Evolutionary conservation across 2,888 invertebrate genomes (phyloP).

Genomic region (Aporophyla nigra): DNA sequence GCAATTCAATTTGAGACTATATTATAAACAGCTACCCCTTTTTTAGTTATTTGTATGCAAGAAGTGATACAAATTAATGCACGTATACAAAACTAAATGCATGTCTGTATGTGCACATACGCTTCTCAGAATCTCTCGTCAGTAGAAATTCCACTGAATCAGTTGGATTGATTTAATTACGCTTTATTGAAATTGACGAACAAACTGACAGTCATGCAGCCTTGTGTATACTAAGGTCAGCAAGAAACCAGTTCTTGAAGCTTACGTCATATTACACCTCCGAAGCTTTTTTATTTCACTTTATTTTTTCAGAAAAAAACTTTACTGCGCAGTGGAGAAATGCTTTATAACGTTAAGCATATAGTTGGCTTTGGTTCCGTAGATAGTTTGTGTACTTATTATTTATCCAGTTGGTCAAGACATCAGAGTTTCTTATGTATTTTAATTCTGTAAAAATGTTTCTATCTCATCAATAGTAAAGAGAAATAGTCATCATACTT

Average conservation of each 20-base stretch:
- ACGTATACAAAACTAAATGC: neutral
- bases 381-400: neutral
- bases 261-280: conserved; percentile 79
- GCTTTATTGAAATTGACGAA: conserved; percentile 19
- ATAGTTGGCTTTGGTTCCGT: conserved; percentile 52
- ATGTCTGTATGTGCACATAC: neutral
- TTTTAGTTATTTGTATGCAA: neutral
- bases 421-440: too few species aligned
- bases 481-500: too few species aligned
- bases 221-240: conserved; percentile 59
- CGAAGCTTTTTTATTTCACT: conserved; percentile 63
- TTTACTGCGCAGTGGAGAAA: conserved; percentile 75
- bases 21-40: neutral
- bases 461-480: too few species aligned
- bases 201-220: conserved; percentile 40
- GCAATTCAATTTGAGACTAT: too few species aligned
- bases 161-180: conserved; percentile 6
- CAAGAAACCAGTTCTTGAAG: conserved; percentile 61
- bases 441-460: too few species aligned
- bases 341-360: conserved; percentile 66
- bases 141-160: conserved; percentile 5
- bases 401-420: too few species aligned
- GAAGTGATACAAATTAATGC: neutral
- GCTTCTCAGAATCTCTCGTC: neutral
- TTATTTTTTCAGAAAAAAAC: conserved; percentile 68